Base-by-base conservation (phyloP, 2,888 invertebrate species). In the Tyria jacobaeae region DNA sequence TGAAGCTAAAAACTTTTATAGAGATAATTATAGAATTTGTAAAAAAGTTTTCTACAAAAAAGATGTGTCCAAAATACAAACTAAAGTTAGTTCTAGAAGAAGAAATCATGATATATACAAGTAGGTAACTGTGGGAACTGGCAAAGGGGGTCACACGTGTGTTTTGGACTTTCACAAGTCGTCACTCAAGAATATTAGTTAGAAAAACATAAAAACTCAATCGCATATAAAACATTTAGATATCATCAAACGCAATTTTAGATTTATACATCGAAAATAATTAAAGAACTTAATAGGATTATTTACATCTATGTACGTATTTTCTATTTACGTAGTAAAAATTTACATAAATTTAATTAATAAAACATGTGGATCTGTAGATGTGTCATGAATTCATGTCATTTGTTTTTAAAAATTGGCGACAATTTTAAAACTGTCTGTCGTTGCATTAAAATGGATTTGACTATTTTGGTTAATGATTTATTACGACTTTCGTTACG, bases 121-220 rank as follows among this genome's bases (percentile, higher is more conserved):
- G 21, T 54, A 39, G 17, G 1, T 39, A 41, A 41, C 17, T 41
- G 53, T 39, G 39, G 17, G 53, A 54, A 54, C 27, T n/a, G 10
- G 27, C 25, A 27, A 54, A 54, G 53, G 25, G 27, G 53, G 53
- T 39, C 27, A 54, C 53, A 54, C 50, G 21, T 52, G 61, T 54
- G 37, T 41, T 35, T 41, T 25, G 25, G 27, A 57, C 56, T 57
- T 50, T 47, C 57, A 48, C 44, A 52, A 57, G 21, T 3, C 44
- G 24, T 35, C 52, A 14, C 12, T 50, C 31, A 39, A 39, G 41
- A 39, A 39, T 54, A 41, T 27, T 53, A 39, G 4, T 27, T 12
- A 25, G n/a, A 54, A 54, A 54, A 53, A 54, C 12, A 7, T 41
- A n/a, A 27, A 35, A 39, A 17, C 10, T 54, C 25, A 53, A 53